phyloP scores from a whole-genome alignment of 2,888 invertebrate genomes.

The Drosophila engyochracea region DNA sequence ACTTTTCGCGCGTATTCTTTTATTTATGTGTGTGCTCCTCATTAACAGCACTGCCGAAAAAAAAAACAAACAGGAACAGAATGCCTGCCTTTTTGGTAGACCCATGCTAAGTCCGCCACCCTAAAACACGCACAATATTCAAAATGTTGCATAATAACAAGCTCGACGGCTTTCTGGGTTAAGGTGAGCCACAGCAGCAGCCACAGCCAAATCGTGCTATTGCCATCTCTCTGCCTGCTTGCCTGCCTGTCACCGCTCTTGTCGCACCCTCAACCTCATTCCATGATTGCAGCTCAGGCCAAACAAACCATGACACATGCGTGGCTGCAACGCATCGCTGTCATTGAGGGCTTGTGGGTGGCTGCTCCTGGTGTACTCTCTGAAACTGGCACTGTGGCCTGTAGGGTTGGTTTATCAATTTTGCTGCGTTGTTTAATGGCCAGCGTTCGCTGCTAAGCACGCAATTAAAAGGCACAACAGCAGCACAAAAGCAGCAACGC shows the following conservation, averaged over 20 bases:
- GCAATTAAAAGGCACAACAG: conserved; percentile 66
- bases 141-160: conserved; percentile 71
- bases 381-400: not conserved
- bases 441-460: conserved; percentile 63
- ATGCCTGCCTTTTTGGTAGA: conserved; percentile 1
- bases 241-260: conserved; percentile 40
- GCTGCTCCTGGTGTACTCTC: not conserved
- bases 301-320: conserved; percentile 55
- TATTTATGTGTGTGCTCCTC: conserved; percentile 50
- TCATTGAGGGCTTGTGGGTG: conserved; percentile 2
- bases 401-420: conserved; percentile 67
- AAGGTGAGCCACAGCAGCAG: conserved; percentile 49
- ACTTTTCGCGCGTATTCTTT: conserved; percentile 48
- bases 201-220: conserved; percentile 12
- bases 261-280: conserved; percentile 42
- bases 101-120: not conserved
- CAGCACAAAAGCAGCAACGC: conserved; percentile 35
- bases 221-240: not conserved
- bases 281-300: conserved; percentile 49
- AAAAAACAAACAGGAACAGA: not conserved
- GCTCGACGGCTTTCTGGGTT: conserved; percentile 48
- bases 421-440: conserved; percentile 70
- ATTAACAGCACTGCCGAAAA: conserved; percentile 44
- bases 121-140: conserved; percentile 28
- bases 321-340: conserved; percentile 53